Base-by-base conservation (phyloP, 1,140 invertebrate genomes). In the Euwallacea fornicatus region DNA sequence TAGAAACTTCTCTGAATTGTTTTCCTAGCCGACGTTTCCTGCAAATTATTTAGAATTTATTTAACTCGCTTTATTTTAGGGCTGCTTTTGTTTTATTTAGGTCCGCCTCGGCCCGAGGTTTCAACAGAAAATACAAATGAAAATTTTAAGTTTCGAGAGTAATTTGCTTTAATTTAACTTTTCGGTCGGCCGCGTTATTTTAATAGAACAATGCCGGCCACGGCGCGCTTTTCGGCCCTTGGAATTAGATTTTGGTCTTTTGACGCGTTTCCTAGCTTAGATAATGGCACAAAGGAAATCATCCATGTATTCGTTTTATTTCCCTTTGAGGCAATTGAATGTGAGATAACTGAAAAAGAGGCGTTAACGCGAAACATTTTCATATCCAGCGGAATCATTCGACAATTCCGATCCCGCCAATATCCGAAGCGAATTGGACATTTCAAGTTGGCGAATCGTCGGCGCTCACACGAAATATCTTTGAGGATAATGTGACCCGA, bases 41-140 rank as follows among this genome's bases (percentile, higher is more conserved):
- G 69, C 6, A 68, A 68, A 70, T 70, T 70, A 70, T 70, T 70
- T 64, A 64, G 43, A 70, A 70, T 69, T 69, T 69, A 69, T 69
- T 69, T 69, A 69, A 69, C 43, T 53, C 44, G 62, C 59, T 61
- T 61, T 61, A 61, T 61, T 61, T 61, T 61, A 61, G 59, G 42
- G 54, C n/a, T 9, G 15, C 54, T 21, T 21, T 56, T 56, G 54
- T 56, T 56, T 56, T 56, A 56, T 56, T 56, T 56, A 50, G 46
- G 13, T 13, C 46, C 46, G 46, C 46, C 46, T 50, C 46, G 46
- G 46, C 9, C 13, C 46, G 9, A 10, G 46, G 46, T 50, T 50
- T 50, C 46, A 50, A 50, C 46, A 50, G 46, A 50, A 50, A 50
- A 50, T 50, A 50, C 46, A 61, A 60, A 61, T 69, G 44, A 69